Percentiles rank a stretch among this genome's conserved stretches.
phyloP scores from a whole-genome alignment of 2,888 invertebrate species.

The Pandemis cinnamomeana region DNA sequence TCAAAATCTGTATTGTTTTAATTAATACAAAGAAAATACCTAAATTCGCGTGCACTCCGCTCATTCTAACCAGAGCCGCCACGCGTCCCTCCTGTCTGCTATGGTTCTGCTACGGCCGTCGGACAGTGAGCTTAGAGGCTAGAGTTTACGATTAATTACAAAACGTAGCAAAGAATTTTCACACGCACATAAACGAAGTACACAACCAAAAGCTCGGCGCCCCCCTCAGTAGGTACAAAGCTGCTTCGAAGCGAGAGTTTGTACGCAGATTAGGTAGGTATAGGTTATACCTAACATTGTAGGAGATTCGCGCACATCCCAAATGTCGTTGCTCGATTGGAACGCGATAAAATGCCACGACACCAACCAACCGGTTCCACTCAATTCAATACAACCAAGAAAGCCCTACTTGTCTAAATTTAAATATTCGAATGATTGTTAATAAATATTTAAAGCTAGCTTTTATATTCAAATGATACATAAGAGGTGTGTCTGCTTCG shows the following conservation, averaged over 20 bases:
- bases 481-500: conserved; percentile 10
- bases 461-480: conserved; percentile 38
- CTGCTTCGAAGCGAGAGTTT: not conserved
- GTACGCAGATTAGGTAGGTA: not conserved
- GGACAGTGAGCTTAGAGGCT: too few species aligned
- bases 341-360: conserved; percentile 34
- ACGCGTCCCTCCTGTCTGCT: too few species aligned
- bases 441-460: conserved; percentile 36
- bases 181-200: too few species aligned
- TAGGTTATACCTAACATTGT: conserved; percentile 21
- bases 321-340: conserved; percentile 36
- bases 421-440: conserved; percentile 38
- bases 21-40: too few species aligned
- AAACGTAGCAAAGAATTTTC: too few species aligned
- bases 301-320: conserved; percentile 20
- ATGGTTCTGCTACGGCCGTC: too few species aligned
- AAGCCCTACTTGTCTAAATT: conserved; percentile 41
- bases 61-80: too few species aligned
- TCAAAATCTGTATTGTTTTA: too few species aligned
- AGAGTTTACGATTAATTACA: too few species aligned
- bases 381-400: conserved; percentile 33
- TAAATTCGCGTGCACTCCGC: too few species aligned
- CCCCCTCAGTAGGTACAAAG: not conserved
- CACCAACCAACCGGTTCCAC: conserved; percentile 32
- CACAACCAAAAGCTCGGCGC: too few species aligned